phyloP scores from a whole-genome alignment of 2,888 invertebrate species.

The Leptinotarsa haldemani region DNA sequence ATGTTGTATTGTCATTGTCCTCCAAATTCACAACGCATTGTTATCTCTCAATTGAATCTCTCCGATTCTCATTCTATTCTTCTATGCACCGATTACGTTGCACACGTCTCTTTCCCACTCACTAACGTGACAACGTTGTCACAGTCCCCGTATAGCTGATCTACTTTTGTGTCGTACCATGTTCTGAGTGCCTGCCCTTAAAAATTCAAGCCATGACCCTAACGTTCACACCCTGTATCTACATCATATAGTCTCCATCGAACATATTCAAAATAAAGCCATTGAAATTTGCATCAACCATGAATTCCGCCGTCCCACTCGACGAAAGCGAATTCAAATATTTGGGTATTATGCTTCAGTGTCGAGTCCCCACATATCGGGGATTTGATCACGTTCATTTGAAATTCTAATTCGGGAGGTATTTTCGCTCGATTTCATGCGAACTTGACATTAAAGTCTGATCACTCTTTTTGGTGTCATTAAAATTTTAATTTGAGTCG shows the following conservation, averaged over 20 bases:
- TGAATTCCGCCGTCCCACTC: neutral
- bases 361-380: conserved; percentile 5
- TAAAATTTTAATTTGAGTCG: neutral
- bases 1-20: too few species aligned
- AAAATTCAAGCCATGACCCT: too few species aligned
- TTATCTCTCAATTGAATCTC: too few species aligned
- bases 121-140: too few species aligned
- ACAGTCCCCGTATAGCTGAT: too few species aligned
- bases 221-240: neutral
- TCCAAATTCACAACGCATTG: too few species aligned
- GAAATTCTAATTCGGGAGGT: conserved; percentile 21
- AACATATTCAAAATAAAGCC: neutral
- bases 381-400: conserved; percentile 16
- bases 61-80: too few species aligned
- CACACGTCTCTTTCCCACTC: too few species aligned
- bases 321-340: conserved; percentile 5
- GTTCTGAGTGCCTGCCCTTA: too few species aligned
- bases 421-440: conserved; percentile 10
- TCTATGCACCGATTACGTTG: too few species aligned
- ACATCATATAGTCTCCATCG: neutral
- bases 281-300: neutral
- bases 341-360: neutral
- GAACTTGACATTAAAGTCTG: conserved; percentile 14
- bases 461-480: conserved; percentile 9
- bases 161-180: too few species aligned